phyloP scores from a whole-genome alignment of 2,888 invertebrate genomes.

The Noctua comes region DNA sequence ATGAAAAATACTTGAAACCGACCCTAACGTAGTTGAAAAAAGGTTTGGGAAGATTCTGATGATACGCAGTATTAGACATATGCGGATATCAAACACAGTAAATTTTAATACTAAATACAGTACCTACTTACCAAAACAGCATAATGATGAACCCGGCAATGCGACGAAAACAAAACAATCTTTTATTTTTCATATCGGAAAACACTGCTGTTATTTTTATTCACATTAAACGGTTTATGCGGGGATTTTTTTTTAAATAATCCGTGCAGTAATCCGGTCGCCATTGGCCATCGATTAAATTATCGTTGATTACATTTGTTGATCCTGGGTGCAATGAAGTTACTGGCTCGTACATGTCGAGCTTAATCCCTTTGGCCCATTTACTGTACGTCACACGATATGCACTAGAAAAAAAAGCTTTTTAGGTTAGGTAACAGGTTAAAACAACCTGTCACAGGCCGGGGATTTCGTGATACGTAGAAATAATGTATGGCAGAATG shows the following conservation, averaged over 20 bases:
- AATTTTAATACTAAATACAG: too few species aligned
- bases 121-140: not conserved
- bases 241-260: slow-evolving; percentile 5
- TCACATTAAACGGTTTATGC: slow-evolving; percentile 33
- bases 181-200: not conserved
- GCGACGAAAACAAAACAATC: not conserved
- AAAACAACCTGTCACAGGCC: not conserved
- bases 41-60: too few species aligned
- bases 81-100: too few species aligned
- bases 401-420: slow-evolving; percentile 1
- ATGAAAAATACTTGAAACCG: too few species aligned
- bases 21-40: too few species aligned
- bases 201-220: slow-evolving; percentile 24
- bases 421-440: not conserved
- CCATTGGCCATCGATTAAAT: slow-evolving; percentile 51
- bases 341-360: slow-evolving; percentile 19
- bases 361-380: slow-evolving; percentile 46
- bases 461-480: not conserved
- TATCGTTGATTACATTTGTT: slow-evolving; percentile 57
- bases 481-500: not conserved
- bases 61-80: too few species aligned
- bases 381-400: slow-evolving; percentile 4
- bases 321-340: slow-evolving; percentile 52
- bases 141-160: not conserved
- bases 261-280: slow-evolving; percentile 28